Percentiles rank a stretch among this genome's conserved stretches.
phyloP scores from a whole-genome alignment of 2,888 invertebrate species.

The Aspidiotus rigidus region DNA sequence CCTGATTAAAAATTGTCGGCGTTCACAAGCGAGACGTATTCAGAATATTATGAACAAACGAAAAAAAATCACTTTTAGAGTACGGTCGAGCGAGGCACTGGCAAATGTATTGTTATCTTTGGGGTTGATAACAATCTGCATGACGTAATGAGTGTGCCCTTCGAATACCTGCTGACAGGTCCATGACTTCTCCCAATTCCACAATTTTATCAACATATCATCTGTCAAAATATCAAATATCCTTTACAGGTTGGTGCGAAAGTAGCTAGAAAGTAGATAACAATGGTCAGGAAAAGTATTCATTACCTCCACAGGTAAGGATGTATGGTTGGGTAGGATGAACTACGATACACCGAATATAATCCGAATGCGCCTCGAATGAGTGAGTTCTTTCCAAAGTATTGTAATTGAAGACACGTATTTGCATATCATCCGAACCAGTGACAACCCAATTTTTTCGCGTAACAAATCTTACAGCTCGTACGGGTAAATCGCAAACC shows the following conservation, averaged over 20 bases:
- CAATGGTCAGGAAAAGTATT: neutral
- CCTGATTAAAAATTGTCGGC: conserved; percentile 45
- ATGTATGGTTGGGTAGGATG: conserved; percentile 97
- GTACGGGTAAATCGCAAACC: conserved; percentile 88
- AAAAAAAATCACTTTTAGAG: conserved; percentile 63
- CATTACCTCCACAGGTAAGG: conserved; percentile 82
- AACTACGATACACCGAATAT: conserved; percentile 88
- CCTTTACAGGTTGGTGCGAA: neutral
- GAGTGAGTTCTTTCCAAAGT: conserved; percentile 90
- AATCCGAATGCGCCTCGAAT: conserved; percentile 98
- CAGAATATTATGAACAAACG: neutral
- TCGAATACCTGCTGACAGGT: conserved; percentile 96
- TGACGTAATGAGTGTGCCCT: conserved; percentile 98
- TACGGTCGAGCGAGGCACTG: conserved; percentile 95
- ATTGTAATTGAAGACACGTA: conserved; percentile 96
- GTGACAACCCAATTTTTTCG: conserved; percentile 98
- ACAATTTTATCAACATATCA: conserved; percentile 95
- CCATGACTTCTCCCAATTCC: conserved; percentile 99
- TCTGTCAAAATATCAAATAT: conserved; percentile 50
- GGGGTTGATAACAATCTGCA: conserved; percentile 99
- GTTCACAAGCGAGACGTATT: too few relatives aligned
- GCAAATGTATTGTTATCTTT: conserved; percentile 99
- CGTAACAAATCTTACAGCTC: conserved; percentile 91
- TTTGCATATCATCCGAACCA: conserved; percentile 92
- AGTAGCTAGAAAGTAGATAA: neutral